Conservation (phyloP, 2,797 vertebrate species). For the Taeniopygia guttata region DNA sequence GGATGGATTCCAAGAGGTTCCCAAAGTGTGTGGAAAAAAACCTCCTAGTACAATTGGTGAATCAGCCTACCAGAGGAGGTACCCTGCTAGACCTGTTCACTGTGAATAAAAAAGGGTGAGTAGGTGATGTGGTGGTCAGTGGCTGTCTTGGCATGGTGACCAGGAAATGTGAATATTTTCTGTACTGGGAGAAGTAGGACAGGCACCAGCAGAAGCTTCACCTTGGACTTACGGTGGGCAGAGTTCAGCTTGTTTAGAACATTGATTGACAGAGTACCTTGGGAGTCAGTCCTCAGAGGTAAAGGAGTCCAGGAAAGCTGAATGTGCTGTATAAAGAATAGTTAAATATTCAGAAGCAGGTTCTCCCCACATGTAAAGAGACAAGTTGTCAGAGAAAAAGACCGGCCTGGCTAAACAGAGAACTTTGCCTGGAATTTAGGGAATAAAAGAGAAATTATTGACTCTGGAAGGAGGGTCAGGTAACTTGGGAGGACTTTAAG, state of each 20-base stretch:
- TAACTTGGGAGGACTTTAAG: too few relatives aligned
- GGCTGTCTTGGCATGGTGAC: not conserved
- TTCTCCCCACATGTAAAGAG: not conserved
- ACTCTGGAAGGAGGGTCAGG: not conserved
- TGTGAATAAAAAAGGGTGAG: not conserved
- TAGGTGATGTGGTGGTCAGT: not conserved
- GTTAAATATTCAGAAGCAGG: not conserved
- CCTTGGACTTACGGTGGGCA: accelerated
- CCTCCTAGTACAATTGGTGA: not conserved
- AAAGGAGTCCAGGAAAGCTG: not conserved
- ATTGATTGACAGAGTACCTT: not conserved
- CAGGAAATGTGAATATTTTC: not conserved
- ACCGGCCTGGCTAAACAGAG: not conserved
- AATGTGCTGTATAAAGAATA: not conserved
- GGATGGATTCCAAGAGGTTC: not conserved
- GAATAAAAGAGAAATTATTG: not conserved
- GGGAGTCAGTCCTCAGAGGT: not conserved
- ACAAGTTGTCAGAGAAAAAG: not conserved
- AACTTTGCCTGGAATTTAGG: accelerated
- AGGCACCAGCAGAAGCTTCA: not conserved
- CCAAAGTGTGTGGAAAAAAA: not conserved
- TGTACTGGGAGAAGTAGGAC: not conserved
- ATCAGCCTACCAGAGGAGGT: not conserved
- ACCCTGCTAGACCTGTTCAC: not conserved
- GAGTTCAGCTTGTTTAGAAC: not conserved